Conservation (phyloP, 1,140 invertebrate genomes). For the Drosophila truncata region DNA sequence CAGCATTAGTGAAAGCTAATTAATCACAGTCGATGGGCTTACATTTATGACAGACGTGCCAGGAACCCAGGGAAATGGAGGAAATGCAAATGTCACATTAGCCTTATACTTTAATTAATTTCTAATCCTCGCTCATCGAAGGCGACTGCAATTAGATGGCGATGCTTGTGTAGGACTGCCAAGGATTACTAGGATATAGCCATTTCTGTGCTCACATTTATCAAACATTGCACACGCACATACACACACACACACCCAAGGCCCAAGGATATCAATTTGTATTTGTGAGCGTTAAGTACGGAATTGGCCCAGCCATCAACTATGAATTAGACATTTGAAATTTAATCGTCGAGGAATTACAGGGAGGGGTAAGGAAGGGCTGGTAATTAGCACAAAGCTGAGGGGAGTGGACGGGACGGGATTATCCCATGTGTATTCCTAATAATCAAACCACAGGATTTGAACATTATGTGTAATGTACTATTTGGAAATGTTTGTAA, state of each 20-base stretch:
- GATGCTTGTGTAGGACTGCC: slow-evolving; percentile 26
- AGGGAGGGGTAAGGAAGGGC: too few species aligned
- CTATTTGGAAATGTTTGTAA: slow-evolving; percentile 27
- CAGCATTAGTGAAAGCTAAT: slow-evolving; percentile 39
- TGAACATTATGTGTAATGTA: slow-evolving; percentile 27
- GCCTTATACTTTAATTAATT: slow-evolving; percentile 78
- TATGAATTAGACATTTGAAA: slow-evolving; percentile 65
- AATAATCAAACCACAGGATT: slow-evolving; percentile 16
- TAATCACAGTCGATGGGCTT: slow-evolving; percentile 61
- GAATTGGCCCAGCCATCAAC: slow-evolving; percentile 52
- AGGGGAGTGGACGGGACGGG: not conserved
- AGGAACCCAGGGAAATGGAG: slow-evolving; percentile 2
- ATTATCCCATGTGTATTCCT: slow-evolving; percentile 11
- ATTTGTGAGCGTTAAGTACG: slow-evolving; percentile 28
- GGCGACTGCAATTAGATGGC: slow-evolving; percentile 66
- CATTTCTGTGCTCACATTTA: slow-evolving; percentile 55
- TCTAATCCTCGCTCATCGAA: slow-evolving; percentile 69
- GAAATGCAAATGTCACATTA: slow-evolving; percentile 61
- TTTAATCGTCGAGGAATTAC: slow-evolving; percentile 58
- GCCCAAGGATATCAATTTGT: slow-evolving; percentile 10
- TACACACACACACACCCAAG: too few species aligned
- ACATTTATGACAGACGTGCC: slow-evolving; percentile 48
- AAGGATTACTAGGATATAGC: slow-evolving; percentile 64
- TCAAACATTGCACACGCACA: slow-evolving; percentile 40
- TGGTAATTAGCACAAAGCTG: slow-evolving; percentile 26